These are phyloP conservation scores for Semnornis frantzii DNA, from an alignment of 2,113 vertebrate species.

Conservation along the genomic window DNA sequence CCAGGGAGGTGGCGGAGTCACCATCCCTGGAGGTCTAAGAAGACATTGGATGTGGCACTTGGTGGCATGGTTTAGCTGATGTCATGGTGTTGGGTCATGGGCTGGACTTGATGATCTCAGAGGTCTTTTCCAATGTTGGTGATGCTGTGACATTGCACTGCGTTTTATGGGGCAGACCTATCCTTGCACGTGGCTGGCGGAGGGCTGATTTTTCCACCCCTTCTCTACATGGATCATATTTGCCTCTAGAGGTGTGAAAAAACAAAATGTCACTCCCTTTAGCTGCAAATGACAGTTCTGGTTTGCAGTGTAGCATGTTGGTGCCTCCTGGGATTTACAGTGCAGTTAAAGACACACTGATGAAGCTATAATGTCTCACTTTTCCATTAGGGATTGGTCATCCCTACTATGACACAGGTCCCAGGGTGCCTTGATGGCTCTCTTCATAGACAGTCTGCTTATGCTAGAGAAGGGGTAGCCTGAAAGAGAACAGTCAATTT, in stretches of 20 bases:
- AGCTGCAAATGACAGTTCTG: background rate
- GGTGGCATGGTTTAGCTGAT: too few species aligned
- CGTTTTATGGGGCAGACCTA: background rate
- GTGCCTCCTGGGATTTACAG: background rate
- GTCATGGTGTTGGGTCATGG: too few species aligned
- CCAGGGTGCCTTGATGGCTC: background rate
- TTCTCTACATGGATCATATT: background rate
- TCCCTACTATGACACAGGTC: background rate
- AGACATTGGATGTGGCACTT: too few species aligned
- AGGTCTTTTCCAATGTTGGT: too few species aligned
- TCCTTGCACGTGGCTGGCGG: background rate
- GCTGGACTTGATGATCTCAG: too few species aligned
- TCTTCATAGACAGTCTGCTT: background rate
- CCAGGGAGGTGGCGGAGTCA: too few species aligned
- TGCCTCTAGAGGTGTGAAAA: background rate
- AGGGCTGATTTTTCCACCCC: background rate
- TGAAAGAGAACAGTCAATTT: background rate
- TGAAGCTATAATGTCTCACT: background rate
- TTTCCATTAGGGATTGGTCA: background rate
- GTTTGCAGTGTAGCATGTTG: background rate
- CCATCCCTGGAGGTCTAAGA: too few species aligned
- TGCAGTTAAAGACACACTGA: background rate
- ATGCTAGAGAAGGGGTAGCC: background rate
- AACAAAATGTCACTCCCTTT: background rate
- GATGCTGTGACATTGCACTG: too few species aligned